Evolutionary conservation across 2,888 invertebrate species (phyloP).

Genomic region (Netelia melanura): DNA sequence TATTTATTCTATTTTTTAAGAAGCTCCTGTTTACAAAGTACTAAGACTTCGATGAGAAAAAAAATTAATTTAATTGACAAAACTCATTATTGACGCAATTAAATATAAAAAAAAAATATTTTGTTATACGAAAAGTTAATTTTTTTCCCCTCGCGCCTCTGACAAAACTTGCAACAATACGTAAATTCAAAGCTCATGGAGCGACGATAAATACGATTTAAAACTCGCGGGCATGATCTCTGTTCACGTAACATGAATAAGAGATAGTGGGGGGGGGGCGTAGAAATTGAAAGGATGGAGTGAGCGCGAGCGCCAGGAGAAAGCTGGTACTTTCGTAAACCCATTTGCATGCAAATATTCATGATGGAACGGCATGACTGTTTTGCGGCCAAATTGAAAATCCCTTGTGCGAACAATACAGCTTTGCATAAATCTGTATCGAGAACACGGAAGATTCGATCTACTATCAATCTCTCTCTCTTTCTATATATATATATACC

Average conservation of each 20-base stretch:
- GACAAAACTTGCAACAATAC: background rate
- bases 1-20: too few relatives aligned
- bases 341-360: slow-evolving; percentile 70
- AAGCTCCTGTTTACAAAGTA: too few relatives aligned
- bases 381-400: slow-evolving; percentile 62
- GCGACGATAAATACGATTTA: slow-evolving; percentile 9
- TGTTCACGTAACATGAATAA: background rate
- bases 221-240: slow-evolving; percentile 2
- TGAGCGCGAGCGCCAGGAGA: slow-evolving; percentile 15
- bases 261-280: background rate
- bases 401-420: slow-evolving; percentile 59
- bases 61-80: background rate
- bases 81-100: background rate
- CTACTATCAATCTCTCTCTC: background rate
- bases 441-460: slow-evolving; percentile 14
- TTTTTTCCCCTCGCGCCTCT: background rate
- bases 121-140: background rate
- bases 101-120: background rate
- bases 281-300: background rate
- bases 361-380: slow-evolving; percentile 49
- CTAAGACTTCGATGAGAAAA: background rate
- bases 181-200: slow-evolving; percentile 12
- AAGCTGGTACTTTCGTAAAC: slow-evolving; percentile 35
- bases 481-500: background rate
- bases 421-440: slow-evolving; percentile 63